Percentiles rank a stretch among this genome's conserved stretches.
Conservation (phyloP, 2,888 invertebrate species). For the Synanthedon tipuliformis region DNA sequence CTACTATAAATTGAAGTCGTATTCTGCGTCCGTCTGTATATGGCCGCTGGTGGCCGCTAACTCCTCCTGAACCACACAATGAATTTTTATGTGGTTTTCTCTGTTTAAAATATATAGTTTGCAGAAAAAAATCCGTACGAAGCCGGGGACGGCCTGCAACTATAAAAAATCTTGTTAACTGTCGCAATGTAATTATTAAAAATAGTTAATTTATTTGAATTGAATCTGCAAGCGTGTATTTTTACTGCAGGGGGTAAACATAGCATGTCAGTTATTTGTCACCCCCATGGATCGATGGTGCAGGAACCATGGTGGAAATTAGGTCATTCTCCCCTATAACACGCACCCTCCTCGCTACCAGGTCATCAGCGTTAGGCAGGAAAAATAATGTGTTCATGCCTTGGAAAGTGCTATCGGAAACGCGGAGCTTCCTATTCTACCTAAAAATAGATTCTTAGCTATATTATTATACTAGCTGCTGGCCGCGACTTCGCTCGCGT, state of each 20-base stretch:
- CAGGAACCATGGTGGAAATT: slow-evolving; percentile 46
- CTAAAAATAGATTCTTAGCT: no score
- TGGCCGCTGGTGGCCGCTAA: no score
- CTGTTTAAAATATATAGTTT: no score
- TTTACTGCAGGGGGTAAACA: not conserved
- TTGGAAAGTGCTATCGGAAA: not conserved
- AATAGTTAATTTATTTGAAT: not conserved
- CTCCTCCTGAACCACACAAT: no score
- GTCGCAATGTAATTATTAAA: not conserved
- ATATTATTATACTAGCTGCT: no score
- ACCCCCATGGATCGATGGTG: slow-evolving; percentile 54
- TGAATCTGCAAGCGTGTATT: not conserved
- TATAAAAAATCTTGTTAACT: not conserved
- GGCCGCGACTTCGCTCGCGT: no score
- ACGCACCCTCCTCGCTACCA: slow-evolving; percentile 44
- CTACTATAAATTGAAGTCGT: no score
- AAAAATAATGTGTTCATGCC: not conserved
- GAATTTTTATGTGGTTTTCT: no score
- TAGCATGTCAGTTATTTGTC: slow-evolving; percentile 7
- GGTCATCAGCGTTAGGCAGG: slow-evolving; percentile 23
- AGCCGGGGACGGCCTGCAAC: no score
- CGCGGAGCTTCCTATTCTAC: no score
- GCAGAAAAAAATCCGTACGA: no score
- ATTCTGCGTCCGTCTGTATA: no score
- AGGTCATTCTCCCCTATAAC: slow-evolving; percentile 52